phyloP scores from a whole-genome alignment of 2,113 vertebrate genomes.

The Leptodactylus fuscus region DNA sequence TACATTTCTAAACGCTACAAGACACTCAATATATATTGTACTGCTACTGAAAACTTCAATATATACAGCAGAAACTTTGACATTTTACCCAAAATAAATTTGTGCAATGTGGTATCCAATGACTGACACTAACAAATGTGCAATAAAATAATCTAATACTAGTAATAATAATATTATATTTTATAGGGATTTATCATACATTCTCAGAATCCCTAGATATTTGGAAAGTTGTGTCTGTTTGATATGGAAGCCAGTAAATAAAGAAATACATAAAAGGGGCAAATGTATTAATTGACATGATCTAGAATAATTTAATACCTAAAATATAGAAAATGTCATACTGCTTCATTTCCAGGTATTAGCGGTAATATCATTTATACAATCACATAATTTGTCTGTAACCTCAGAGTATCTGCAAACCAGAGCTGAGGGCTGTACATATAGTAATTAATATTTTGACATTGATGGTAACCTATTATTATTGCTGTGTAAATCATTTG shows the following conservation, averaged over 20 bases:
- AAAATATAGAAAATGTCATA: not conserved
- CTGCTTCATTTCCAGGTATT: not conserved
- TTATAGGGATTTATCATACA: no score
- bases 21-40: not conserved
- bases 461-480: conserved; percentile 14
- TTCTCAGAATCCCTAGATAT: no score
- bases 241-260: not conserved
- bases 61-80: not conserved
- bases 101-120: not conserved
- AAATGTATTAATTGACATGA: not conserved
- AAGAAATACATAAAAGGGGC: not conserved
- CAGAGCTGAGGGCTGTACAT: not conserved
- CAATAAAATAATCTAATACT: no score
- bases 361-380: not conserved
- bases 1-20: not conserved
- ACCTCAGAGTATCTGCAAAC: not conserved
- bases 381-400: not conserved
- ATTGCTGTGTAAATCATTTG: conserved; percentile 21
- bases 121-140: not conserved
- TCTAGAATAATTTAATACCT: not conserved
- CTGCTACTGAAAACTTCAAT: not conserved
- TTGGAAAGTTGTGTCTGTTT: no score
- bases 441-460: conserved; percentile 19
- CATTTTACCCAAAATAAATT: not conserved
- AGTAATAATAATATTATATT: no score